Conservation (phyloP, 1,140 invertebrate species). For the Proales similis region DNA sequence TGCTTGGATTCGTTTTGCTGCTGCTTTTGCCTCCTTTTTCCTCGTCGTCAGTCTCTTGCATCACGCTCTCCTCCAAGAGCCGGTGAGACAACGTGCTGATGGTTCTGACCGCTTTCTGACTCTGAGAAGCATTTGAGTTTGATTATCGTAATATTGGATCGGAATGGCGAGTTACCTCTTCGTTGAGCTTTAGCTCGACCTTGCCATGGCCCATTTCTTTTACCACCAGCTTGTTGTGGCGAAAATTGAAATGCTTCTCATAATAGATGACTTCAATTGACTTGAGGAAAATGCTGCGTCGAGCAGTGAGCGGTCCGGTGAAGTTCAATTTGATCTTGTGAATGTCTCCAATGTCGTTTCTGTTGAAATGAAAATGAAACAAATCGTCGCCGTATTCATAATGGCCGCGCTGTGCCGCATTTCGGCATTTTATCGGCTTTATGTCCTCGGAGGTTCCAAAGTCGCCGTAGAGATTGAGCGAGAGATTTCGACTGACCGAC, state of each 20-base stretch:
- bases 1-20: not conserved
- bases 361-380: slow-evolving; percentile 29
- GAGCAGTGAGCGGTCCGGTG: too few species aligned
- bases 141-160: not conserved
- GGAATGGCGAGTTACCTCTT: not conserved
- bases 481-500: slow-evolving; percentile 1
- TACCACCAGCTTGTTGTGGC: slow-evolving; percentile 14
- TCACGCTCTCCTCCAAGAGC: slow-evolving; percentile 23
- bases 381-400: slow-evolving; percentile 3
- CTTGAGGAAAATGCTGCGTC: too few species aligned
- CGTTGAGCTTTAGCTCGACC: slow-evolving; percentile 7
- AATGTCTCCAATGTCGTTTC: not conserved
- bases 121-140: not conserved
- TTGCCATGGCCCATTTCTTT: slow-evolving; percentile 24
- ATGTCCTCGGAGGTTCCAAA: not conserved
- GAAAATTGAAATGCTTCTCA: slow-evolving; percentile 16
- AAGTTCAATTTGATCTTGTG: slow-evolving; percentile 21
- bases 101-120: not conserved
- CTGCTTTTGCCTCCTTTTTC: not conserved
- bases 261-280: slow-evolving; percentile 29
- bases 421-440: not conserved
- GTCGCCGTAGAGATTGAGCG: slow-evolving; percentile 16
- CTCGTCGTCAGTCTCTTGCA: slow-evolving; percentile 24
- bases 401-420: too few species aligned
- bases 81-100: slow-evolving; percentile 24